Percentiles rank a stretch among this genome's conserved stretches.
phyloP scores from a whole-genome alignment of 2,113 vertebrate species.

The Bolborhynchus lineola region DNA sequence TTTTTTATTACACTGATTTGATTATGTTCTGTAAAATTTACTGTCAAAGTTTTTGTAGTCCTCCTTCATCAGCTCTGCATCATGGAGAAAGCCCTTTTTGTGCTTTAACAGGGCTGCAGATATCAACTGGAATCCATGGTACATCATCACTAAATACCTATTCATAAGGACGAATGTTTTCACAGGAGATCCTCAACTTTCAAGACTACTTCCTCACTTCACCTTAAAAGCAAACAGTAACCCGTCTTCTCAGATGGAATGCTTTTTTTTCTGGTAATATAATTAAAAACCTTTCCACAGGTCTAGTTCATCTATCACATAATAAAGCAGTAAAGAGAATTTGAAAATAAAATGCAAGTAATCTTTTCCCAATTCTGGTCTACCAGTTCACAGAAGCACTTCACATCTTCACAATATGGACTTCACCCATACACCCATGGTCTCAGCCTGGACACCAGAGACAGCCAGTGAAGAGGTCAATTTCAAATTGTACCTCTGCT shows the following conservation, averaged over 20 bases:
- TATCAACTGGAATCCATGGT: neutral
- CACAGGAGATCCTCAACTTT: neutral
- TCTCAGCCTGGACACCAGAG: neutral
- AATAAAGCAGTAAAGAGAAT: neutral
- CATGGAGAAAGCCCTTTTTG: neutral
- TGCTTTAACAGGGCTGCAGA: neutral
- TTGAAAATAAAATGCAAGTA: neutral
- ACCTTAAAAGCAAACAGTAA: neutral
- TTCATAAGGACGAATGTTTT: neutral
- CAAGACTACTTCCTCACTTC: neutral
- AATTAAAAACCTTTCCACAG: neutral
- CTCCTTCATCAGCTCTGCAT: neutral
- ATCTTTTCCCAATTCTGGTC: neutral
- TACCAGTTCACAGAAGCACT: neutral
- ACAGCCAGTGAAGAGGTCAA: neutral
- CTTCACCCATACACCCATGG: neutral
- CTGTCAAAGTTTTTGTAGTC: neutral
- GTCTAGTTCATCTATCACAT: neutral
- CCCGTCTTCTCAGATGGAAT: neutral
- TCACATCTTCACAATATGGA: neutral
- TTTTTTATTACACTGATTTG: neutral
- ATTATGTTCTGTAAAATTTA: neutral
- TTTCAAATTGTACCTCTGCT: neutral
- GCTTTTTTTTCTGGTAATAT: neutral
- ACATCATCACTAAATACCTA: neutral